Evolutionary conservation across 2,797 vertebrate species (phyloP).

Genomic region (Linurgus olivaceus): DNA sequence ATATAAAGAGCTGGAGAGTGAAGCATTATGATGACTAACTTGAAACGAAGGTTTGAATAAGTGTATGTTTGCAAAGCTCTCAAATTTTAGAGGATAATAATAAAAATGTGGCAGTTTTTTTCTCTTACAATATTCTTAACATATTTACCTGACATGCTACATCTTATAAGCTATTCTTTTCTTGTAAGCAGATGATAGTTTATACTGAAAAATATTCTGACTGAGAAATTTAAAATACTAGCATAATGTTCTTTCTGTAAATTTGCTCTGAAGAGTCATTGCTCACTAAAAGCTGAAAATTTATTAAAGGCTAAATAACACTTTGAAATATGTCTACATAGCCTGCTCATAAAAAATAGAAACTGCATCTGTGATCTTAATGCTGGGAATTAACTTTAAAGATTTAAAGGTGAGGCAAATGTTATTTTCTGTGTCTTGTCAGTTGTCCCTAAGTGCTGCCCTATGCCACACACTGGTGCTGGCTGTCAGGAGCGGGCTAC

Average conservation of each 20-base stretch:
- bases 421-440: background rate
- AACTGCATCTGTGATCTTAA: background rate
- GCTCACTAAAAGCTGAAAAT: background rate
- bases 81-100: background rate
- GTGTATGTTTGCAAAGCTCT: background rate
- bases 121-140: background rate
- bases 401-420: background rate
- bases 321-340: background rate
- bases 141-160: background rate
- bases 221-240: background rate
- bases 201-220: background rate
- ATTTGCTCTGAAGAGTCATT: background rate
- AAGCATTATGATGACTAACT: constrained; percentile 15
- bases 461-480: background rate
- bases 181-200: background rate
- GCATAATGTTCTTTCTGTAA: background rate
- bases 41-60: constrained; percentile 6
- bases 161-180: background rate
- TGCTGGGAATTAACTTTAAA: background rate
- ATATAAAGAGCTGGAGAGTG: constrained; percentile 1
- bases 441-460: background rate
- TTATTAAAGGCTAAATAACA: background rate
- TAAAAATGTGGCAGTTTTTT: accelerated
- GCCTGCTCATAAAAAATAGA: background rate
- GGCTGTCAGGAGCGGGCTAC: background rate